These are phyloP conservation scores for Rhaphigaster nebulosa DNA, from an alignment of 2,888 invertebrate species.

Conservation along the genomic window DNA sequence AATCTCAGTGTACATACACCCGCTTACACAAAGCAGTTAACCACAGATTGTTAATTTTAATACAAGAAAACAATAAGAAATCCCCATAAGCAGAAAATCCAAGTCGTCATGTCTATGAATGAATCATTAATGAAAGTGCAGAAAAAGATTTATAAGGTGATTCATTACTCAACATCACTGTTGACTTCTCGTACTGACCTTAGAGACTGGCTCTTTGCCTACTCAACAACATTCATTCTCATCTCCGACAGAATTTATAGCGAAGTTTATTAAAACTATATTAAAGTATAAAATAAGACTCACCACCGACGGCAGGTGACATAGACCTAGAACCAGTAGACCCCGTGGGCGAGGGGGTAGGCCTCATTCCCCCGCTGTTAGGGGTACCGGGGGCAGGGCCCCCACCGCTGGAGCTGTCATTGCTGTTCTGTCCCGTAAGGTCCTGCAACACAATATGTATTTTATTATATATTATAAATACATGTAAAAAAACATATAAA, in stretches of 20 bases:
- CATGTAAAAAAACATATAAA: neutral
- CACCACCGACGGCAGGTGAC: slow-evolving; percentile 94
- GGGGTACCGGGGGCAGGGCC: slow-evolving; percentile 79
- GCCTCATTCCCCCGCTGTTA: slow-evolving; percentile 86
- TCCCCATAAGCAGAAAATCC: no score
- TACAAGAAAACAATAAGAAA: no score
- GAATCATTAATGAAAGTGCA: slow-evolving; percentile 3
- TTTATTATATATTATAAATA: neutral
- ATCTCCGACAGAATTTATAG: neutral
- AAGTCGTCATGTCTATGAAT: no score
- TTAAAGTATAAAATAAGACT: neutral
- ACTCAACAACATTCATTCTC: neutral
- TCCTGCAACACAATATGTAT: slow-evolving; percentile 74
- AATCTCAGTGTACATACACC: no score
- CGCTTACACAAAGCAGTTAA: no score
- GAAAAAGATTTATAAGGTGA: neutral
- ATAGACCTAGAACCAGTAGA: slow-evolving; percentile 96
- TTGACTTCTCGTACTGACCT: neutral
- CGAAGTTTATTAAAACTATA: neutral
- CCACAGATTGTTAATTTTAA: no score
- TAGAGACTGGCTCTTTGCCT: neutral
- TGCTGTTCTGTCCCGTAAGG: slow-evolving; percentile 87
- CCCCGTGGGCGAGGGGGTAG: slow-evolving; percentile 93
- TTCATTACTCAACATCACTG: neutral
- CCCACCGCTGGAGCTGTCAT: slow-evolving; percentile 86